phyloP scores from a whole-genome alignment of 2,113 vertebrate genomes.

The Centropristis striata region DNA sequence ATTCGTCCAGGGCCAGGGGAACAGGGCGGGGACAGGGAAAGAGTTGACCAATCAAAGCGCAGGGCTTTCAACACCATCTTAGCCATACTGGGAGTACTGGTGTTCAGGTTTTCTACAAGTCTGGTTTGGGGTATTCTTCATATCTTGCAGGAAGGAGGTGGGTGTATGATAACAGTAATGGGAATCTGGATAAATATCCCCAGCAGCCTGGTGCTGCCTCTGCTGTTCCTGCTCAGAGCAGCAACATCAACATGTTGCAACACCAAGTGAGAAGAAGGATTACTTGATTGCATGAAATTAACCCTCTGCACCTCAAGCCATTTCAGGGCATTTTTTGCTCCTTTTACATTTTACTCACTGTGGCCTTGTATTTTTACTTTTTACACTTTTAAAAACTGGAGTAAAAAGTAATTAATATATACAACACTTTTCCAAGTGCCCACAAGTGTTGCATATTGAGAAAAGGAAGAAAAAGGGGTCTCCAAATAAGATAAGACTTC shows the following conservation, averaged over 20 bases:
- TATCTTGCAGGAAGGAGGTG: not conserved
- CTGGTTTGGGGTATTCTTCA: not conserved
- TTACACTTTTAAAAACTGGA: too few relatives aligned
- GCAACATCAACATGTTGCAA: not conserved
- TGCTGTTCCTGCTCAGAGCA: constrained; percentile 27
- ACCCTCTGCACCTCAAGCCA: too few relatives aligned
- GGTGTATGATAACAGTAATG: too few relatives aligned
- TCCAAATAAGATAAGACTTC: too few relatives aligned
- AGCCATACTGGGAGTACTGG: constrained; percentile 21
- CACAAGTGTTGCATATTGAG: too few relatives aligned
- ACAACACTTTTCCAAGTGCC: too few relatives aligned
- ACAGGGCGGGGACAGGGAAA: not conserved
- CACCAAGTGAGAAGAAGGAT: not conserved
- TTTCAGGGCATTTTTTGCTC: too few relatives aligned
- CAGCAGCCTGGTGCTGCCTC: constrained; percentile 37
- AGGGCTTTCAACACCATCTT: constrained; percentile 25
- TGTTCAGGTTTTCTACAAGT: not conserved
- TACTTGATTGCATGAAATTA: too few relatives aligned
- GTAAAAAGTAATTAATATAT: too few relatives aligned
- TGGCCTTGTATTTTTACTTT: too few relatives aligned
- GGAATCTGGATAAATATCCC: constrained; percentile 17
- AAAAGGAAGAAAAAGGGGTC: too few relatives aligned
- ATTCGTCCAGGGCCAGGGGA: constrained; percentile 10
- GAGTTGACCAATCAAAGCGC: constrained; percentile 5
- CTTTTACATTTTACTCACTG: too few relatives aligned